These are phyloP conservation scores for Burhinus bistriatus DNA, from an alignment of 2,113 vertebrate species.

Conservation along the genomic window DNA sequence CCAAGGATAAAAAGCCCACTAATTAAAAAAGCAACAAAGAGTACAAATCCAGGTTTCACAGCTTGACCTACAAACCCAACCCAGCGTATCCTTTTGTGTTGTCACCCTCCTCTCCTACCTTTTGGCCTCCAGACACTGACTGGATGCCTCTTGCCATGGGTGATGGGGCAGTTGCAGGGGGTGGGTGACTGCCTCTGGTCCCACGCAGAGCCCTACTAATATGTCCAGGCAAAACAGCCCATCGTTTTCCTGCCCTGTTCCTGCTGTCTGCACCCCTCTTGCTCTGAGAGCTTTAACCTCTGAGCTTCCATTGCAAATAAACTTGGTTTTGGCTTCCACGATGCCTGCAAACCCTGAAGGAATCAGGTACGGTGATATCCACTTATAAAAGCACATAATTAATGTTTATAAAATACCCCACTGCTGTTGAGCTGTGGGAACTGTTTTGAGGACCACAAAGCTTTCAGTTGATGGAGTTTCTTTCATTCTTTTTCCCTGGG, in stretches of 20 bases:
- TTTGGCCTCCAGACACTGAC: not conserved
- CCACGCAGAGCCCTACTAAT: not conserved
- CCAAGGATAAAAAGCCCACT: not conserved
- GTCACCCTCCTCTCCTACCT: not conserved
- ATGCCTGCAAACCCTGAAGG: not conserved
- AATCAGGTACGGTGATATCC: not conserved
- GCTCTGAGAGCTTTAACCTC: not conserved
- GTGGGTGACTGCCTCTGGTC: not conserved
- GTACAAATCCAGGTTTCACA: not conserved
- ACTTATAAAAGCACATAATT: not conserved
- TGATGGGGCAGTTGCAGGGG: rapidly evolving
- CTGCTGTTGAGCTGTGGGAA: not conserved
- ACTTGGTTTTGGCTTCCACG: not conserved
- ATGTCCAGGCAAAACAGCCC: not conserved
- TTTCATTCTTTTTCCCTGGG: not conserved
- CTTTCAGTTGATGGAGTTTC: not conserved
- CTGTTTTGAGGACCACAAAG: not conserved
- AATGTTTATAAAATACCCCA: not conserved
- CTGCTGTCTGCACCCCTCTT: not conserved
- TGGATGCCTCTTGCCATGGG: not conserved
- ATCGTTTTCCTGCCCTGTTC: not conserved
- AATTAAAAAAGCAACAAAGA: not conserved
- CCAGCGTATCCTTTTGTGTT: not conserved
- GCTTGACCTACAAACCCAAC: not conserved
- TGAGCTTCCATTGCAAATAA: not conserved